These are phyloP conservation scores for Parauchenoglanis punctatus DNA, from an alignment of 2,797 vertebrate species.

Conservation along the genomic window DNA sequence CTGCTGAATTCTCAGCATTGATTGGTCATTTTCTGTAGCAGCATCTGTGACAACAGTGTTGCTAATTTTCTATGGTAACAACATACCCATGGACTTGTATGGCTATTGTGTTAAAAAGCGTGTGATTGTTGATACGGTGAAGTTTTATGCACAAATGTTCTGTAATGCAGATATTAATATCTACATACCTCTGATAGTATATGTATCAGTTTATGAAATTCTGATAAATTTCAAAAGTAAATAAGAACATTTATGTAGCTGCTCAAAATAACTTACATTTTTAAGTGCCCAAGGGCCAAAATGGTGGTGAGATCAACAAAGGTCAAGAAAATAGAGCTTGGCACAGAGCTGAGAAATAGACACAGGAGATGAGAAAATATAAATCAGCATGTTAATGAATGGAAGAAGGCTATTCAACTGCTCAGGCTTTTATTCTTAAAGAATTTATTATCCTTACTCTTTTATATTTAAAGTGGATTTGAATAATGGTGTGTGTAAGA, in stretches of 20 bases:
- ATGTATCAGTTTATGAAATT: not conserved
- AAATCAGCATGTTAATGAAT: conserved; percentile 3
- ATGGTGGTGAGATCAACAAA: not conserved
- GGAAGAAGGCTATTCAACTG: not conserved
- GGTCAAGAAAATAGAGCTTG: conserved; percentile 7
- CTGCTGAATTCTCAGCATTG: not conserved
- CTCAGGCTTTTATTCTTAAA: not conserved
- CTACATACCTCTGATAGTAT: not conserved
- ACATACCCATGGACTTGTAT: not conserved
- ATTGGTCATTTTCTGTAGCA: not conserved
- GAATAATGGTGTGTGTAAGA: not conserved
- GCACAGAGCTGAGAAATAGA: not conserved
- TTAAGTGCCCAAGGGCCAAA: not conserved
- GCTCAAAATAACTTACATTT: not conserved
- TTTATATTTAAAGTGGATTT: not conserved
- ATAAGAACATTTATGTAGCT: conserved; percentile 1
- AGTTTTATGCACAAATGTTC: not conserved
- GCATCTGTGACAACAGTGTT: not conserved
- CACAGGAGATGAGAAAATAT: not conserved
- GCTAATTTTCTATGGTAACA: not conserved
- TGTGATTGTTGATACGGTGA: not conserved
- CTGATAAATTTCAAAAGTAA: not conserved
- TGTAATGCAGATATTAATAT: not conserved
- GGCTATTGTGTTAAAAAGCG: not conserved
- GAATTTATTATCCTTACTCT: not conserved